A percentile compares a stretch with the other conserved stretches of the same genome.
phyloP scores from a whole-genome alignment of 2,797 vertebrate species.

The Gallinago stenura region DNA sequence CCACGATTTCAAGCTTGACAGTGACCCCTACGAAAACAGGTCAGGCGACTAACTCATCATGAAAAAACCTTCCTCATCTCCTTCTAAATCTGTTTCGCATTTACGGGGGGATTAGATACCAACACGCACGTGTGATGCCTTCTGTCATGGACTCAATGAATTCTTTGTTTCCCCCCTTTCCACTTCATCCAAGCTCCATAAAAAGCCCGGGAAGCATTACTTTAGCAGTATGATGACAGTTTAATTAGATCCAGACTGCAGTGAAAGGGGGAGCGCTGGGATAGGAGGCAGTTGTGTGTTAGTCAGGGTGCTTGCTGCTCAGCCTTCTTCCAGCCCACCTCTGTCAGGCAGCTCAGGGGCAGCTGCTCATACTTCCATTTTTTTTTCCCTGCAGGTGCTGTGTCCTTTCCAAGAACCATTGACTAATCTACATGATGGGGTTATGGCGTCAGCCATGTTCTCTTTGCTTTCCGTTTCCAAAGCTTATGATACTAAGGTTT shows the following conservation, averaged over 20 bases:
- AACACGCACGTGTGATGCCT: slow-evolving; percentile 16
- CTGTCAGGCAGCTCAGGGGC: not conserved
- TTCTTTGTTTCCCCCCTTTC: slow-evolving; percentile 36
- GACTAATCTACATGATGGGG: not conserved
- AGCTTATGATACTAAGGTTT: not conserved
- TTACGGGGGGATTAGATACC: slow-evolving; percentile 25
- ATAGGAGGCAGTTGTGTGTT: slow-evolving; percentile 37
- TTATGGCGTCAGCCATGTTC: not conserved
- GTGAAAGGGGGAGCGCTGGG: not conserved
- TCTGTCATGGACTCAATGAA: slow-evolving; percentile 37
- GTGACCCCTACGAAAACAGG: not conserved
- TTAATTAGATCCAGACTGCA: slow-evolving; percentile 71
- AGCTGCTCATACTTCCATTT: not conserved
- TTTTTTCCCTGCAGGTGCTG: not conserved
- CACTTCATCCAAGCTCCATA: slow-evolving; percentile 48
- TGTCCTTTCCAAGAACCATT: not conserved
- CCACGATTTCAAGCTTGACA: not conserved
- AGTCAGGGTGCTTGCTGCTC: not conserved
- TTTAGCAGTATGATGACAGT: slow-evolving; percentile 66
- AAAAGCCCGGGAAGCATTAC: slow-evolving; percentile 52
- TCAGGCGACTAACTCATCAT: not conserved
- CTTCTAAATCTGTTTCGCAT: slow-evolving; percentile 24
- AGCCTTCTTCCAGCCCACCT: not conserved
- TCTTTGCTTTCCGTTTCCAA: not conserved
- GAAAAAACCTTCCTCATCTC: slow-evolving; percentile 10